Percentiles rank a stretch among this genome's conserved stretches.
These are phyloP conservation scores for Cuculus canorus DNA, from an alignment of 2,797 vertebrate species.

Conservation along the genomic window DNA sequence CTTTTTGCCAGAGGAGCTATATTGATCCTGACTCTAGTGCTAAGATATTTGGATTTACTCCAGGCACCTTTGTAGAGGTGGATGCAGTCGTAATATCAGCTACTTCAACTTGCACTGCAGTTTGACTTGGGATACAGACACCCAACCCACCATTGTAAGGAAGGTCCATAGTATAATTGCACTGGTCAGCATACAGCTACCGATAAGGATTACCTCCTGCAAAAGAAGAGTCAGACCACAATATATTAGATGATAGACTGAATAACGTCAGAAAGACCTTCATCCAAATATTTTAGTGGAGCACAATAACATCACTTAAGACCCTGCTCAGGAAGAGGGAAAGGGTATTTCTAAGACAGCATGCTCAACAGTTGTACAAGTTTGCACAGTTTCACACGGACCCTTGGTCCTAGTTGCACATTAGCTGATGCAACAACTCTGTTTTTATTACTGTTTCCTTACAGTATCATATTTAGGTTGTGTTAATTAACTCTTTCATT, in stretches of 20 bases:
- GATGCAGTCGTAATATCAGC: not conserved
- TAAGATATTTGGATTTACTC: not conserved
- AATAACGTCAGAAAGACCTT: not conserved
- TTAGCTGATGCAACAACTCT: not conserved
- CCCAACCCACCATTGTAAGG: not conserved
- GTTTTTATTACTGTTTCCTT: not conserved
- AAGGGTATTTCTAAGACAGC: not conserved
- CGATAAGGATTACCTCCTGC: not conserved
- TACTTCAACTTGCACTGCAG: not conserved
- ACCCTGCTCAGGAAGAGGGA: not conserved
- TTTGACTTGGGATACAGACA: not conserved
- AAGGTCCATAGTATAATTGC: not conserved
- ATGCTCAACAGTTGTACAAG: not conserved
- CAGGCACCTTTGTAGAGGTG: not conserved
- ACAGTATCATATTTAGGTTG: not conserved
- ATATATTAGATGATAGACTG: not conserved
- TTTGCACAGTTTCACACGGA: not conserved
- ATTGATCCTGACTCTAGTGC: not conserved
- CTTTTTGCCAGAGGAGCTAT: not conserved
- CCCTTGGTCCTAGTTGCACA: not conserved
- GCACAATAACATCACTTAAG: not conserved
- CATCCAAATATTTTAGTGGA: not conserved
- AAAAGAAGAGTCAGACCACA: not conserved
- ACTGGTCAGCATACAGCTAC: not conserved
- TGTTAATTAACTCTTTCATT: not conserved